Evolutionary conservation across 2,113 vertebrate genomes (phyloP), one percentile per base, ranked within the genome.

Genomic region (Tricholaema leucomelas): DNA sequence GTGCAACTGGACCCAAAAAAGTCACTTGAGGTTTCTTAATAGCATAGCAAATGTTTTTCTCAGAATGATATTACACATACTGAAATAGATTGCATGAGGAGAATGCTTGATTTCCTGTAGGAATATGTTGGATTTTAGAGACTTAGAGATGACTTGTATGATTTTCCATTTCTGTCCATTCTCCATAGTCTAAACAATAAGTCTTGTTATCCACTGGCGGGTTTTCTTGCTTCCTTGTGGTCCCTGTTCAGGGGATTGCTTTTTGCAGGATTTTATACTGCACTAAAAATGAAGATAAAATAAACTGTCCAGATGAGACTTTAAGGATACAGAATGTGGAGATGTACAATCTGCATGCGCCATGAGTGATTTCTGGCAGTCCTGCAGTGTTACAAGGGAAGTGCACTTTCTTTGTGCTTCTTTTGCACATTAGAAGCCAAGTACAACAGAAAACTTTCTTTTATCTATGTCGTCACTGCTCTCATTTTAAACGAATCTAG

Each of bases 201-300:
- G 30, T 91, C 1, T 61, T 70, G 55, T 69, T 79, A 66, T 61
- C 83, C 81, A 59, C 27, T 35, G 83, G 70, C 6, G 19, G 42
- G 83, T 91, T 79, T 30, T 85, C 44, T 74, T 81, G 78, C 50
- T 75, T 91, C 55, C 79, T 92, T 6, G 1, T 55, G 70, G 75
- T 81, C 38, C 36, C 75, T 42, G 10, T 88, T 64, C 52, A 72
- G 25, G 61, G 67, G 33, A 70, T 67, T 94, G 88, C 56, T 88
- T 95, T 89, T 89, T 64, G 60, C 42, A 64, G 20, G 50, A 44
- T 50, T 87, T 91, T 95, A 88, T 66, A 63, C 56, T 80, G 46
- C 59, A 46, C 78, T 95, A 56, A 95, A 93, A 91, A 25, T 38
- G 71, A 79, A 92, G 71, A 93, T 79, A 67, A 95, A 91, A 90